A percentile compares a stretch with the other conserved stretches of the same genome.
Conservation (phyloP, 2,888 invertebrate species). For the Aleiodes testaceus region DNA sequence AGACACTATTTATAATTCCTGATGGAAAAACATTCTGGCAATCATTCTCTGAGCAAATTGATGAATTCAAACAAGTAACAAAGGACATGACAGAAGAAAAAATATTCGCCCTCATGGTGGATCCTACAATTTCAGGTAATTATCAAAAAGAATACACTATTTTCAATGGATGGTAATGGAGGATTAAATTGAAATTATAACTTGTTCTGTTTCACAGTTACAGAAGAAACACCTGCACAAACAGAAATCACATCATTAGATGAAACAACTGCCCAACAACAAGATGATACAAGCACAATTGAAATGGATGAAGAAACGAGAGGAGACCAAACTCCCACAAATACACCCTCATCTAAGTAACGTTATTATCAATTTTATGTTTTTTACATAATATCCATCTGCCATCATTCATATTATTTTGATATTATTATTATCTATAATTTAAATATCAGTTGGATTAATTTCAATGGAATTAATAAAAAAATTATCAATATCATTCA, state of each 20-base stretch:
- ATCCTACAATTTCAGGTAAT: constrained; percentile 75
- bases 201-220: background rate
- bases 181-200: no score
- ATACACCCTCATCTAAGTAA: constrained; percentile 61
- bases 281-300: constrained; percentile 41
- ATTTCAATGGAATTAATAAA: no score
- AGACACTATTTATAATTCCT: constrained; percentile 78
- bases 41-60: constrained; percentile 80
- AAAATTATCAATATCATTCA: no score
- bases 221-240: constrained; percentile 1
- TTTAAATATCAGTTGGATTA: no score
- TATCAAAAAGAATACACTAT: background rate
- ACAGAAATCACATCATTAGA: constrained; percentile 30
- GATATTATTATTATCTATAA: background rate
- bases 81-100: constrained; percentile 78
- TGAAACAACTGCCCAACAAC: constrained; percentile 30
- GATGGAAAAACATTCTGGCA: constrained; percentile 82
- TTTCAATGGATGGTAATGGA: no score
- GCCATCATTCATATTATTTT: constrained; percentile 43
- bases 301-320: constrained; percentile 48
- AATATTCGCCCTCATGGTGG: constrained; percentile 77
- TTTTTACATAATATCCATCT: constrained; percentile 15
- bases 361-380: constrained; percentile 49
- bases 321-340: constrained; percentile 57
- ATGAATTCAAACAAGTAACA: constrained; percentile 80